Percentiles rank a stretch among this genome's conserved stretches.
Conservation (phyloP, 1,140 invertebrate genomes). For the Trichogramma pretiosum region DNA sequence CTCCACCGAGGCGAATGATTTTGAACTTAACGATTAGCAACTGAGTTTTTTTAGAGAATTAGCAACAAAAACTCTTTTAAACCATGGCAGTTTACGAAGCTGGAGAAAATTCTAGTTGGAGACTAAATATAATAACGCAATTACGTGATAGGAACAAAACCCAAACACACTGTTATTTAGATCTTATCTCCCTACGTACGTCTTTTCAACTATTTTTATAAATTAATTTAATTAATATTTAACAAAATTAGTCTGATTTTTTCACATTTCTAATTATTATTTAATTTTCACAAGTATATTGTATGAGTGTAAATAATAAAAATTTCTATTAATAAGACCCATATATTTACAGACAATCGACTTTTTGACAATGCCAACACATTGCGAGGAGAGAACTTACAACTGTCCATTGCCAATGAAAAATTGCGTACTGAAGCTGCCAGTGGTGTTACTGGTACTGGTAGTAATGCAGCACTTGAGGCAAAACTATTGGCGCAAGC, state of each 20-base stretch:
- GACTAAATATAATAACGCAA: slow-evolving; percentile 48
- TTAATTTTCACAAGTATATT: too few species aligned
- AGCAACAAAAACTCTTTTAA: neutral
- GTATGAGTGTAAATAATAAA: neutral
- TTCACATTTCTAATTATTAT: neutral
- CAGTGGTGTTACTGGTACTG: slow-evolving; percentile 35
- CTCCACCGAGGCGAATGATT: too few species aligned
- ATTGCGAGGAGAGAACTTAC: slow-evolving; percentile 71
- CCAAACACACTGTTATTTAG: slow-evolving; percentile 52
- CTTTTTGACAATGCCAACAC: slow-evolving; percentile 74
- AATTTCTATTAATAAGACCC: neutral
- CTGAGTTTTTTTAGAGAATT: too few species aligned
- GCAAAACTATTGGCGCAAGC: slow-evolving; percentile 78
- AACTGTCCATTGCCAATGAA: slow-evolving; percentile 75
- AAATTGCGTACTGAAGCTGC: slow-evolving; percentile 58
- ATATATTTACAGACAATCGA: slow-evolving; percentile 69
- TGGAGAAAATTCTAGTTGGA: slow-evolving; percentile 45
- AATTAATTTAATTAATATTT: neutral
- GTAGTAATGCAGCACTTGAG: slow-evolving; percentile 54
- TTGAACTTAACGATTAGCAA: too few species aligned
- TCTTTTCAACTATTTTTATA: slow-evolving; percentile 16
- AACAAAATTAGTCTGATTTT: neutral
- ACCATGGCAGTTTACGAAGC: slow-evolving; percentile 16
- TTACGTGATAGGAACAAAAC: slow-evolving; percentile 50
- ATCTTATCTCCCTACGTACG: slow-evolving; percentile 56